Conservation (phyloP, 1,140 invertebrate species). For the Cherax destructor region DNA sequence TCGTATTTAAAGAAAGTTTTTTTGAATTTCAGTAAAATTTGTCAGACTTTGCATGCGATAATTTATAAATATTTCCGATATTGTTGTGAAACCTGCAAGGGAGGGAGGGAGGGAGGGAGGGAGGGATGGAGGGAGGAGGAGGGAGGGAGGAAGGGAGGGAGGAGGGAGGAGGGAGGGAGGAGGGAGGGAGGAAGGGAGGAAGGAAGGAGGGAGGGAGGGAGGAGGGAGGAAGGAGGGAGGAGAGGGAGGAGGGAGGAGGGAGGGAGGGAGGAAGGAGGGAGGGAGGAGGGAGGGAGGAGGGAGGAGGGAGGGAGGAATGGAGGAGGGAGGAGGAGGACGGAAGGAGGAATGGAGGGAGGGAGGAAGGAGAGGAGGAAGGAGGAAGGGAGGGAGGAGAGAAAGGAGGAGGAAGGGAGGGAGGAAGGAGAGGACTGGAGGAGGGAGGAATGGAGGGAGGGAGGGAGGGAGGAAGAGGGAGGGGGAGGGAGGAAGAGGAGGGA, state of each 20-base stretch:
- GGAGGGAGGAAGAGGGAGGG: background rate
- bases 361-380: background rate
- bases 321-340: background rate
- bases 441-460: slow-evolving; percentile 3
- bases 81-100: too few relatives aligned
- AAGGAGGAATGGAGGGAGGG: background rate
- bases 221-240: background rate
- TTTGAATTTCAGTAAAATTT: too few relatives aligned
- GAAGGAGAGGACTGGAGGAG: background rate
- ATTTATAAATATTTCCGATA: too few relatives aligned
- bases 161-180: background rate
- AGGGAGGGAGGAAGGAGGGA: background rate
- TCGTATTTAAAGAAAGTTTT: too few relatives aligned
- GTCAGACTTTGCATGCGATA: too few relatives aligned
- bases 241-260: background rate
- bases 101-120: background rate
- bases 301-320: background rate
- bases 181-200: background rate
- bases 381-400: background rate
- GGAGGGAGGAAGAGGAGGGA: background rate
- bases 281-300: background rate
- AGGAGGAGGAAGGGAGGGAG: background rate
- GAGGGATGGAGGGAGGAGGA: background rate
- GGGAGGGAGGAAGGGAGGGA: background rate
- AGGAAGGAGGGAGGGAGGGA: background rate